These are phyloP conservation scores for Sweltsa coloradensis DNA, from an alignment of 1,140 invertebrate species.

Conservation along the genomic window DNA sequence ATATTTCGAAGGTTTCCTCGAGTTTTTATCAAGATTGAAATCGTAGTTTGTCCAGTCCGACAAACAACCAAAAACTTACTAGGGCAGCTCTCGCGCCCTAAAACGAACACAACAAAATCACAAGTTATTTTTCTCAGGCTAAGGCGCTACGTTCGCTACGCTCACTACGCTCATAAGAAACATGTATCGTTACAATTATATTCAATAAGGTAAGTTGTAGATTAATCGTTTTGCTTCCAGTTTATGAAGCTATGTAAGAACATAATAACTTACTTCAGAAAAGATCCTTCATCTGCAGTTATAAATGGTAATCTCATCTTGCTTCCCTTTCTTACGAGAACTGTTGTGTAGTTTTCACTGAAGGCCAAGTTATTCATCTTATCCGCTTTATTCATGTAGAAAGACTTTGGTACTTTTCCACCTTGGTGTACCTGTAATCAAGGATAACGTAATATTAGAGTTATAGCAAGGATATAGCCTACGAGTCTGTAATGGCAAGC, in stretches of 20 bases:
- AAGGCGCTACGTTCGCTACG: too few species aligned
- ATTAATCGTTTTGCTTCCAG: not conserved
- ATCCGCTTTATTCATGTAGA: constrained; percentile 38
- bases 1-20: too few species aligned
- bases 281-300: constrained; percentile 44
- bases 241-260: not conserved
- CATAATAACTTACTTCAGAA: constrained; percentile 43
- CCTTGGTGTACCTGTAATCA: constrained; percentile 56
- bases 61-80: too few species aligned
- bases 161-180: too few species aligned
- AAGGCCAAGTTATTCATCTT: constrained; percentile 34
- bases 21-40: too few species aligned
- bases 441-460: too few species aligned
- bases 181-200: not conserved
- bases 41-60: too few species aligned
- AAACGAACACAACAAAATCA: too few species aligned
- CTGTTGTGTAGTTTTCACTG: constrained; percentile 45
- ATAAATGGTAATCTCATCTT: constrained; percentile 54
- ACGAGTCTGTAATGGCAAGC: too few species aligned
- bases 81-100: too few species aligned
- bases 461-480: too few species aligned
- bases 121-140: too few species aligned
- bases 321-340: constrained; percentile 59
- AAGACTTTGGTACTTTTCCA: constrained; percentile 67
- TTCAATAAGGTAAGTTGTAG: not conserved